A percentile compares a stretch with the other conserved stretches of the same genome.
Evolutionary conservation across 2,797 vertebrate genomes (phyloP).

Genomic region (Podargus strigoides): DNA sequence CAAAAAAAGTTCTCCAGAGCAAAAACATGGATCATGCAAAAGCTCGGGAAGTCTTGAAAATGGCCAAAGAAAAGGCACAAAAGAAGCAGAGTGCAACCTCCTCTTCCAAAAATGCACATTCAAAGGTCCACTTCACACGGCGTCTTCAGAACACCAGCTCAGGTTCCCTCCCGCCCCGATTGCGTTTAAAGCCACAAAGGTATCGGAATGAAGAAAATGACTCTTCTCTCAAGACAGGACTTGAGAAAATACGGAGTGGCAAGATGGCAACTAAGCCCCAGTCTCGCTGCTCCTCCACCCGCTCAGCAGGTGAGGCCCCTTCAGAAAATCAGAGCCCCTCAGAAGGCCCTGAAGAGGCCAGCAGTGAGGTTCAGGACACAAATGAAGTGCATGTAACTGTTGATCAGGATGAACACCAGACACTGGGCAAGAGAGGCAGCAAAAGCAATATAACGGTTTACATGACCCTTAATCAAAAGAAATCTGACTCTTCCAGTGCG

Average conservation of each 20-base stretch:
- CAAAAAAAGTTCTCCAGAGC: conserved; percentile 90
- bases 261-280: conserved; percentile 83
- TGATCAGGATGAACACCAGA: conserved; percentile 80
- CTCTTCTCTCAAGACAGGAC: conserved; percentile 85
- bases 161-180: conserved; percentile 84
- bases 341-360: conserved; percentile 78
- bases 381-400: conserved; percentile 76
- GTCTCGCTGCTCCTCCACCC: conserved; percentile 79
- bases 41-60: conserved; percentile 88
- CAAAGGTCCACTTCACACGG: conserved; percentile 93
- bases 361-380: conserved; percentile 78
- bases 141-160: conserved; percentile 89
- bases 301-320: conserved; percentile 81
- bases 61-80: conserved; percentile 86
- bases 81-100: conserved; percentile 83
- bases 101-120: conserved; percentile 82
- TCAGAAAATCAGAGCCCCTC: conserved; percentile 82
- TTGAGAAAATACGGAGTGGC: conserved; percentile 83
- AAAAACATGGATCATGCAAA: conserved; percentile 90
- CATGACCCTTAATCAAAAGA: conserved; percentile 86
- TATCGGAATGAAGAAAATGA: conserved; percentile 94
- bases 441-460: conserved; percentile 87
- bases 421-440: conserved; percentile 80
- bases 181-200: conserved; percentile 95
- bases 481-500: conserved; percentile 85